These are phyloP conservation scores for Parelbella ahira DNA, from an alignment of 2,888 invertebrate species.

Conservation along the genomic window DNA sequence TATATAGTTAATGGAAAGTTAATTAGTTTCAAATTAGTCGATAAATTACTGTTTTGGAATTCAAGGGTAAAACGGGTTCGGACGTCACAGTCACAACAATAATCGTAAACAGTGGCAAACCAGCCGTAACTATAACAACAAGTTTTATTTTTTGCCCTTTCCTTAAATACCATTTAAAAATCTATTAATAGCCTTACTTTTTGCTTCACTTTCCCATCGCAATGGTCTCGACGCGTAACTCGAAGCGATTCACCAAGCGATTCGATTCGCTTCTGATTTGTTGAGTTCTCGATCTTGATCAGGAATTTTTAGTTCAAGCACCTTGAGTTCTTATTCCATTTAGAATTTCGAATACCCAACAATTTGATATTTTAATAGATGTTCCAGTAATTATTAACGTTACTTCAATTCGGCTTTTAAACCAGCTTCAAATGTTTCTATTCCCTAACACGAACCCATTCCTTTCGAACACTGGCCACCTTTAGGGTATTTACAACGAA, in stretches of 20 bases:
- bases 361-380: too few relatives aligned
- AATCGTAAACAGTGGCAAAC: conserved; percentile 19
- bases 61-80: too few relatives aligned
- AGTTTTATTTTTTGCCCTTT: conserved; percentile 29
- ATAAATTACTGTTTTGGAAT: too few relatives aligned
- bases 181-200: conserved; percentile 43
- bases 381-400: conserved; percentile 27
- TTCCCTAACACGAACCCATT: conserved; percentile 20
- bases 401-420: conserved; percentile 27
- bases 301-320: conserved; percentile 47
- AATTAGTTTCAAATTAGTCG: too few relatives aligned
- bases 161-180: conserved; percentile 37
- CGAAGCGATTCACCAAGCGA: conserved; percentile 57
- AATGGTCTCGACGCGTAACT: conserved; percentile 45
- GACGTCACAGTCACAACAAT: conserved; percentile 11
- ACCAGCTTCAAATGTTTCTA: conserved; percentile 27
- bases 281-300: conserved; percentile 48
- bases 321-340: conserved; percentile 60
- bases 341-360: too few relatives aligned
- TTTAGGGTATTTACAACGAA: conserved; percentile 35
- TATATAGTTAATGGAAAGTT: too few relatives aligned
- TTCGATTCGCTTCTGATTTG: conserved; percentile 51
- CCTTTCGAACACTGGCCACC: conserved; percentile 4
- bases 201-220: conserved; percentile 55
- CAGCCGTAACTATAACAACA: conserved; percentile 25